Evolutionary conservation across 2,888 invertebrate species (phyloP).

Genomic region (Willowsia nigromaculata): DNA sequence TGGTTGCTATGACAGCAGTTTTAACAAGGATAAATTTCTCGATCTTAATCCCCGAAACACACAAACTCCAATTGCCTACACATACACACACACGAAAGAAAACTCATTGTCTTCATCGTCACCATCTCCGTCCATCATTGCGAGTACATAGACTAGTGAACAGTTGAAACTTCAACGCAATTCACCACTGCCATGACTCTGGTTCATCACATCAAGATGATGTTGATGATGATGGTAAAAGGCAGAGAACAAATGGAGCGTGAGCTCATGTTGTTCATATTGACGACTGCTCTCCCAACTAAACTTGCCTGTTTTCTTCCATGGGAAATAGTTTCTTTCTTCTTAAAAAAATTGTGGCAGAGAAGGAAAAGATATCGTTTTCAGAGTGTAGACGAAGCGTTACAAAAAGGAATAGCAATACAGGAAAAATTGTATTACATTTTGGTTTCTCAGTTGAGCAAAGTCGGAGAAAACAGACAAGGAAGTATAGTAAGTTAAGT

Average conservation of each 20-base stretch:
- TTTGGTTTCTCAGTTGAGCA: not conserved
- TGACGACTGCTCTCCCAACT: conserved; percentile 31
- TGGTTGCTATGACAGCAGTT: not conserved
- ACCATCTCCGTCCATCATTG: not conserved
- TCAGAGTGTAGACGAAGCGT: not conserved
- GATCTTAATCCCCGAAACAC: not conserved
- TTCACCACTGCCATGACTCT: not conserved
- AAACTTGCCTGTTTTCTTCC: conserved; percentile 18
- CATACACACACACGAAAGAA: not conserved
- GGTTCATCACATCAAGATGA: conserved; percentile 14
- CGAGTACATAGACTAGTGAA: not conserved
- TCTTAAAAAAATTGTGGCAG: not conserved
- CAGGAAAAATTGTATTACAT: conserved; percentile 46
- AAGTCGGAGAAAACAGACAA: conserved; percentile 19
- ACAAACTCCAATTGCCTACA: too few species aligned
- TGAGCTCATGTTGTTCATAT: conserved; percentile 68
- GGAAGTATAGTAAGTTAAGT: conserved; percentile 1
- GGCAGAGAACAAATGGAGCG: conserved; percentile 68
- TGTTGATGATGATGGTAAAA: conserved; percentile 53
- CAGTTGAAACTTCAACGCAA: conserved; percentile 22
- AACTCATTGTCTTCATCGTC: not conserved
- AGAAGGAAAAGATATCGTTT: conserved; percentile 24
- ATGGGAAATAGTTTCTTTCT: not conserved
- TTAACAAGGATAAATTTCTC: not conserved
- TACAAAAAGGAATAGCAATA: conserved; percentile 1